These are phyloP conservation scores for Epinephelus cyanopodus DNA, from an alignment of 2,113 vertebrate species.

Conservation along the genomic window DNA sequence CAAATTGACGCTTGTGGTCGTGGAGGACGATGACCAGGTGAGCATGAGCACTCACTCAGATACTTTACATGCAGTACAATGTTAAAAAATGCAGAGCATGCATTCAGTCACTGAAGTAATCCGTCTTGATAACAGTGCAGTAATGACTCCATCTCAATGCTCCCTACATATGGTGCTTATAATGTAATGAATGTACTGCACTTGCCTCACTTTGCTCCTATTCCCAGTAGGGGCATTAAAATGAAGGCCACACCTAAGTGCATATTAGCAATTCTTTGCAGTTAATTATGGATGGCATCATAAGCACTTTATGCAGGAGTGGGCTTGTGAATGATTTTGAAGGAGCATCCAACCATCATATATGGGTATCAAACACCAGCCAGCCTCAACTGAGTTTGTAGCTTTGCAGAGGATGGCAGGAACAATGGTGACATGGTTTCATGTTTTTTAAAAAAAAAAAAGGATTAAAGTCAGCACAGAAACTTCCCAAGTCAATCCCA, in stretches of 20 bases:
- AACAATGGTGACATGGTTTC: neutral
- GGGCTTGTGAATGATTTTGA: neutral
- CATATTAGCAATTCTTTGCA: neutral
- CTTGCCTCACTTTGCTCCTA: neutral
- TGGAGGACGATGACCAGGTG: constrained; percentile 99
- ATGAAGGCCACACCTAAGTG: no score
- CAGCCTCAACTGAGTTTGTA: neutral
- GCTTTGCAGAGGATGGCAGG: neutral
- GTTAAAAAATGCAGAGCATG: neutral
- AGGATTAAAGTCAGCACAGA: neutral
- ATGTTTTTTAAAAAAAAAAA: neutral
- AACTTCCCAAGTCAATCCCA: neutral
- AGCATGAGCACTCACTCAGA: neutral
- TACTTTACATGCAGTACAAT: neutral
- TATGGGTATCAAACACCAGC: neutral
- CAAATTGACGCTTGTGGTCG: constrained; percentile 96
- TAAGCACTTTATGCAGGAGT: neutral
- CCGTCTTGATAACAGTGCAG: neutral
- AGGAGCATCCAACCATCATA: neutral
- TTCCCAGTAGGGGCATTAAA: neutral
- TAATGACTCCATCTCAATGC: neutral
- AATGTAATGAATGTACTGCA: neutral
- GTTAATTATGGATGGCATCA: neutral
- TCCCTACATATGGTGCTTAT: neutral
- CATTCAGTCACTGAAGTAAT: neutral